Conservation (phyloP, 2,113 vertebrate genomes). For the Pterophyllum scalare region DNA sequence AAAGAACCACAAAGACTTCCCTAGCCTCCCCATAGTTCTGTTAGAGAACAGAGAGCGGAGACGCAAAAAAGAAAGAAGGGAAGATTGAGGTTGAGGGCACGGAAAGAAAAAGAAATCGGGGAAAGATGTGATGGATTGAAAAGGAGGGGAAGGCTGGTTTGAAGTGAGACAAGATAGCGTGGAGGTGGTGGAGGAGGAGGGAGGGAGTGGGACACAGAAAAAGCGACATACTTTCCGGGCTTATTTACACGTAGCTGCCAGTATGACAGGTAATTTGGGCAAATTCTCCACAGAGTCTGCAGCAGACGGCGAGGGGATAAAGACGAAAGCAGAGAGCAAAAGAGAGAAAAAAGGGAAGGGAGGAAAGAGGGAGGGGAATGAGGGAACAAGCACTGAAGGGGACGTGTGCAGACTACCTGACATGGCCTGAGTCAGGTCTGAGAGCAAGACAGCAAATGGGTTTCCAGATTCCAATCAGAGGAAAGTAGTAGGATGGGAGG, state of each 20-base stretch:
- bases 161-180: conserved; percentile 66
- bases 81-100: conserved; percentile 63
- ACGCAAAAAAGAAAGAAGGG: conserved; percentile 31
- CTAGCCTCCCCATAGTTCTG: conserved; percentile 27
- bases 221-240: conserved; percentile 73
- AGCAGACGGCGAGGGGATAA: conserved; percentile 76
- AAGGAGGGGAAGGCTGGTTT: conserved; percentile 49
- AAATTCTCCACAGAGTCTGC: conserved; percentile 82
- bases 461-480: conserved; percentile 82
- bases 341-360: conserved; percentile 49
- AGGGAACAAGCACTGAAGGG: conserved; percentile 26
- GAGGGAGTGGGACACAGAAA: conserved; percentile 22
- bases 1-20: conserved; percentile 54
- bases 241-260: conserved; percentile 83
- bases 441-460: conserved; percentile 75
- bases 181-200: neutral
- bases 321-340: conserved; percentile 73
- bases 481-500: conserved; percentile 38
- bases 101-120: conserved; percentile 14
- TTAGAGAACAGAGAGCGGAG: conserved; percentile 17
- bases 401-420: conserved; percentile 78
- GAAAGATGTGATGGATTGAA: conserved; percentile 68
- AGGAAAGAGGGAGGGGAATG: conserved; percentile 1
- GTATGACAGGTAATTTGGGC: conserved; percentile 87
- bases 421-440: conserved; percentile 61